Evolutionary conservation across 2,888 invertebrate species (phyloP), one percentile per base, ranked within the genome.

Genomic region (Nudaria mundana): DNA sequence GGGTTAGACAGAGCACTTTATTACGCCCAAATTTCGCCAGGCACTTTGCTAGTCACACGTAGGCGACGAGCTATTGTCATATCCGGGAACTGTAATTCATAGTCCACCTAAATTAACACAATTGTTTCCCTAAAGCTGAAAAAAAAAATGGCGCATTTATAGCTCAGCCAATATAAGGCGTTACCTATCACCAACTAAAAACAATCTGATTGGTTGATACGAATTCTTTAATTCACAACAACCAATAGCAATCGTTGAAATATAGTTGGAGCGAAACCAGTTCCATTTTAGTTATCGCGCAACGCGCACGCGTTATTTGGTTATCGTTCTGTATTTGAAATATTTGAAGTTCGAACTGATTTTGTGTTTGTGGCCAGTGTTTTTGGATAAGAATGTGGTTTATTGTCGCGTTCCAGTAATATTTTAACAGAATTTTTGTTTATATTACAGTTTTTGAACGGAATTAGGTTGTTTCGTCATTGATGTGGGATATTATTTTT

Each of bases 141-240:
- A 86, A 82, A 86, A 86, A 18, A 20, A 86, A 86, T 87, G 85
- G 86, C 87, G 85, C 81, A 70, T 71, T 55, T 60, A n/a, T n/a
- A n/a, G 59, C 64, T 53, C 69, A 55, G 51, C 69, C 87, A 87
- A 87, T 87, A 63, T 65, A 52, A 87, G 87, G 87, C 86, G 87
- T 66, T 62, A 71, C 84, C 76, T 59, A 58, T 58, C 58, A 57
- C 66, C 54, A 37, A 41, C 34, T 41, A 45, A 55, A 60, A 40
- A 34, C 39, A 8, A 48, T 44, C 48, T 56, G 32, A 85, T 87
- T 87, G 87, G 87, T 43, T 40, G 49, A 45, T 63, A 62, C 41
- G 37, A 60, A 55, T 63, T 59, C 67, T 69, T 66, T 60, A 66
- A 66, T 65, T 56, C 57, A 30, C 37, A 45, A 43, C 66, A 46